Base-by-base conservation (phyloP, 1,140 invertebrate species). In the Asbolus verrucosus region DNA sequence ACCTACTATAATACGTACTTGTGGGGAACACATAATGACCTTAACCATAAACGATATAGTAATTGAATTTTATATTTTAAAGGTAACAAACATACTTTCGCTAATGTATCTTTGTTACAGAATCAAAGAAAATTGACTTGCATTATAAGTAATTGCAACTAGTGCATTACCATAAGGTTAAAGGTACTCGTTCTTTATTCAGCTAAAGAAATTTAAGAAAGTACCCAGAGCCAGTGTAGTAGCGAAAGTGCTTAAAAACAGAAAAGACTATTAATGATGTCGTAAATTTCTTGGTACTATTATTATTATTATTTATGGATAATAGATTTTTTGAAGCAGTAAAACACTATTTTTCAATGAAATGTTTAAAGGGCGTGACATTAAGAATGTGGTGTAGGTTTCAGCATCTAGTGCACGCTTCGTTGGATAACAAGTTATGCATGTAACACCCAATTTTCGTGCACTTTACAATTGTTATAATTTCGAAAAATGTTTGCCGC, bases 41-140 rank as follows among this genome's bases (percentile, higher is more conserved):
- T 54, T 54, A 54, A 54, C 46, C 46, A 54, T 54, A 54, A 54
- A 54, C 46, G 46, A 54, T 54, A 54, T 21, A 54, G 46, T 54
- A 54, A 54, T 54, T 54, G 21, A 54, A 54, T 54, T 54, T 54
- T 54, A 54, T 54, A 54, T 54, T 54, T 54, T 54, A 54, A 54
- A 54, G 46, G 46, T 54, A 54, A 54, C 21, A 36, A 36, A 54
- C 46, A 27, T 54, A 54, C 46, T 54, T 54, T 54, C 46, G 46
- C 46, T 54, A 54, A 54, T 54, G 46, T 54, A 54, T 54, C 46
- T 54, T 18, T 46, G 41, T n/a, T n/a, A n/a, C n/a, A n/a, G n/a
- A n/a, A n/a, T n/a, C n/a, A 14, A 46, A 46, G 9, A 14, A 46
- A 46, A 46, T 46, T 16, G 41, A 46, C 41, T 21, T 54, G 46